A percentile compares a stretch with the other conserved stretches of the same genome.
Conservation (phyloP, 2,797 vertebrate species). For the Aplochiton taeniatus region DNA sequence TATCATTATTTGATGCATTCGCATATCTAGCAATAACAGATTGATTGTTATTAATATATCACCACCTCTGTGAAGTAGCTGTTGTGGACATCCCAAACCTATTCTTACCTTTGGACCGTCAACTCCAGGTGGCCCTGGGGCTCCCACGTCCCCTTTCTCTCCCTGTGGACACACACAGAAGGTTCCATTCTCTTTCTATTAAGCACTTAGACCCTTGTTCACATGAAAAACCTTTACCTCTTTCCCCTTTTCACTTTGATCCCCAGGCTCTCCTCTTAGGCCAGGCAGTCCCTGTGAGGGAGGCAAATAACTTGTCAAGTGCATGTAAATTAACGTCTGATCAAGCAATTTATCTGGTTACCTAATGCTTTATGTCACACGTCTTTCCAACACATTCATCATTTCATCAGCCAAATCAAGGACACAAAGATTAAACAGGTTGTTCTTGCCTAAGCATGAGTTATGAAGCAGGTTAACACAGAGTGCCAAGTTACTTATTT, state of each 20-base stretch:
- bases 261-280: constrained; percentile 73
- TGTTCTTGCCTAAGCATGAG: not conserved
- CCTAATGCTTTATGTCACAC: not conserved
- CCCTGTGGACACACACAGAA: constrained; percentile 69
- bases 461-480: not conserved
- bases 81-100: not conserved
- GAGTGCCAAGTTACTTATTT: not conserved
- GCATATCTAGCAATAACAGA: too few relatives aligned
- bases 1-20: too few relatives aligned
- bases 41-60: not conserved
- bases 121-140: constrained; percentile 57
- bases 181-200: not conserved
- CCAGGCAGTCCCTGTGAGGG: constrained; percentile 78
- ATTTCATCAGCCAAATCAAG: not conserved
- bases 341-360: constrained; percentile 1
- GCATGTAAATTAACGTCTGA: not conserved
- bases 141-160: constrained; percentile 77
- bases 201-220: not conserved
- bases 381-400: not conserved
- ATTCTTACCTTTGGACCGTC: constrained; percentile 60
- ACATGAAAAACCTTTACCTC: constrained; percentile 69
- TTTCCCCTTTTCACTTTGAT: constrained; percentile 72
- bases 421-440: not conserved
- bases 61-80: not conserved
- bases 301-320: constrained; percentile 1